Conservation (phyloP, 1,140 invertebrate genomes). For the Tetraneura akinire region DNA sequence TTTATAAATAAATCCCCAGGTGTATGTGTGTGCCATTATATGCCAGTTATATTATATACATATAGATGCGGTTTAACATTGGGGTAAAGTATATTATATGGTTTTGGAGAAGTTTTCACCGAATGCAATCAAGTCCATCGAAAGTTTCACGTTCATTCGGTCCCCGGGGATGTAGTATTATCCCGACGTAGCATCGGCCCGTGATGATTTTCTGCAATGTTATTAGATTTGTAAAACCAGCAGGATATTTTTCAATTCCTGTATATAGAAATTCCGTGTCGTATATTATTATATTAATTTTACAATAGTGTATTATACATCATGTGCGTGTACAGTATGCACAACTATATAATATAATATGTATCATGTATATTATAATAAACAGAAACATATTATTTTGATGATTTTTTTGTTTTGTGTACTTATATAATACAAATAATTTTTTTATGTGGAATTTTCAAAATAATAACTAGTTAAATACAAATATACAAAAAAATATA, state of each 20-base stretch:
- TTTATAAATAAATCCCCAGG: slow-evolving; percentile 48
- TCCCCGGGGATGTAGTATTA: slow-evolving; percentile 40
- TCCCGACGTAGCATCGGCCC: neutral
- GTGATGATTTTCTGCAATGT: slow-evolving; percentile 49
- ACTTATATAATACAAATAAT: no score
- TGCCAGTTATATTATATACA: no score
- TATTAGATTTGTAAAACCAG: slow-evolving; percentile 49
- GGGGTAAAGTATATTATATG: slow-evolving; percentile 50
- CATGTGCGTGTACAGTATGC: no score
- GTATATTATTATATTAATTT: neutral
- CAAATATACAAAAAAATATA: no score
- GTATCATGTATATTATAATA: no score
- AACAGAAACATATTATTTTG: no score
- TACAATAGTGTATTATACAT: no score
- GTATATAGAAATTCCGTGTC: slow-evolving; percentile 32
- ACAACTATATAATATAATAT: no score
- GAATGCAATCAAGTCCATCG: slow-evolving; percentile 39
- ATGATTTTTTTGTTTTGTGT: no score
- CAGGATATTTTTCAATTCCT: slow-evolving; percentile 43
- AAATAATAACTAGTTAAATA: no score
- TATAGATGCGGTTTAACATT: slow-evolving; percentile 34
- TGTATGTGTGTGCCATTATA: slow-evolving; percentile 24
- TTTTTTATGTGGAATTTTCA: no score
- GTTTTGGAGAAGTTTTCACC: slow-evolving; percentile 41
- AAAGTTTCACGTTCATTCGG: slow-evolving; percentile 48